phyloP scores from a whole-genome alignment of 1,140 invertebrate species.

The Adelges cooleyi region DNA sequence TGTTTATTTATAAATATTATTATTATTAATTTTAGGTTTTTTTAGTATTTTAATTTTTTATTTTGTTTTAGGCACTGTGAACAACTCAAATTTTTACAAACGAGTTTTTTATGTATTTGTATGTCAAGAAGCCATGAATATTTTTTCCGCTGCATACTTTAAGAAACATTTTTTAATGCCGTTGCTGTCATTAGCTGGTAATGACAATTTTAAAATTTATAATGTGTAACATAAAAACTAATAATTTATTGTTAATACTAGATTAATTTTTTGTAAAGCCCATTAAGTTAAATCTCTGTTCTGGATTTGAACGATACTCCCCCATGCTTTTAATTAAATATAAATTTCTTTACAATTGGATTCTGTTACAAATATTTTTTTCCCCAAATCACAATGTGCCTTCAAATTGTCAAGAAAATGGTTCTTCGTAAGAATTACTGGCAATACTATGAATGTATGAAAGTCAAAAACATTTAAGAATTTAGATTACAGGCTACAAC shows the following conservation, averaged over 20 bases:
- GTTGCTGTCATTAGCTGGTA: background rate
- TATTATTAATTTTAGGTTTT: too few species aligned
- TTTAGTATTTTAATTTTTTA: background rate
- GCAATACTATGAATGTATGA: background rate
- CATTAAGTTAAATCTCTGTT: too few species aligned
- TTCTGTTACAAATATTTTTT: background rate
- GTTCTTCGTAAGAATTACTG: background rate
- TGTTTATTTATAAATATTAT: too few species aligned
- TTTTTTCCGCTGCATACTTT: conserved; percentile 12
- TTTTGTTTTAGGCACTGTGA: conserved; percentile 4
- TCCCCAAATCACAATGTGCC: background rate
- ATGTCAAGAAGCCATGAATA: conserved; percentile 13
- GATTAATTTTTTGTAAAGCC: too few species aligned
- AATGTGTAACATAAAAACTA: too few species aligned
- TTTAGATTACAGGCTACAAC: background rate
- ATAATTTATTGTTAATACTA: too few species aligned
- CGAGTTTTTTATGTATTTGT: conserved; percentile 18
- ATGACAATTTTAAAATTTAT: too few species aligned
- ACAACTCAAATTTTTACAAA: conserved; percentile 8
- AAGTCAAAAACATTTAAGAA: background rate
- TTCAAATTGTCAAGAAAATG: conserved; percentile 2
- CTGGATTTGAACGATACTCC: too few species aligned
- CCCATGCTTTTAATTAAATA: background rate
- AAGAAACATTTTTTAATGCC: conserved; percentile 11
- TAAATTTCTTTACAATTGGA: background rate